Conservation (phyloP, 2,797 vertebrate genomes). For the Chiloscyllium punctatum region DNA sequence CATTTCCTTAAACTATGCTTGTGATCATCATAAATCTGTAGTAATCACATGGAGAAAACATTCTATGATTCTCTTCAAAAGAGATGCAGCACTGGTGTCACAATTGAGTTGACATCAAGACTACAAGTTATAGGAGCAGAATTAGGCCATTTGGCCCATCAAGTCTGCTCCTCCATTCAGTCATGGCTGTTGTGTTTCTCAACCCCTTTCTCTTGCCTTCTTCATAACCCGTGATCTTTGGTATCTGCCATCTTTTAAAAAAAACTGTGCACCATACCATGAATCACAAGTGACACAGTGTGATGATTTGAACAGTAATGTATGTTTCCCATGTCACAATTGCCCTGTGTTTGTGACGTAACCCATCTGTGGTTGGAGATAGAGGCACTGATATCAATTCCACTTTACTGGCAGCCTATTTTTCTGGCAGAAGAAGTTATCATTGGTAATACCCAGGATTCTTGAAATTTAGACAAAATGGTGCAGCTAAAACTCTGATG, state of each 20-base stretch:
- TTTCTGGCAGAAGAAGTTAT: not conserved
- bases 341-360: not conserved
- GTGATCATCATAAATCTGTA: not conserved
- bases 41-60: not conserved
- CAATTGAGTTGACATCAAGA: no score
- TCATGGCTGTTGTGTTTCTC: no score
- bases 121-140: no score
- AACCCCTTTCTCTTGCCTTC: no score
- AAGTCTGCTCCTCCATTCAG: no score
- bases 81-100: not conserved
- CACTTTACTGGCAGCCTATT: not conserved
- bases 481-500: not conserved
- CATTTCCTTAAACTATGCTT: conserved; percentile 5
- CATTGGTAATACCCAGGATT: not conserved
- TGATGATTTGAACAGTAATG: not conserved
- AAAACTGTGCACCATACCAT: not conserved
- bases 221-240: not conserved
- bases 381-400: not conserved
- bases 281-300: not conserved
- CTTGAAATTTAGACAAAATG: not conserved
- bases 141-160: no score
- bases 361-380: not conserved
- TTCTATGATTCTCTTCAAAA: not conserved
- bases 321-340: not conserved
- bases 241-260: not conserved